Base-by-base conservation (phyloP, 2,888 invertebrate species). In the Ochropleura leucogaster region DNA sequence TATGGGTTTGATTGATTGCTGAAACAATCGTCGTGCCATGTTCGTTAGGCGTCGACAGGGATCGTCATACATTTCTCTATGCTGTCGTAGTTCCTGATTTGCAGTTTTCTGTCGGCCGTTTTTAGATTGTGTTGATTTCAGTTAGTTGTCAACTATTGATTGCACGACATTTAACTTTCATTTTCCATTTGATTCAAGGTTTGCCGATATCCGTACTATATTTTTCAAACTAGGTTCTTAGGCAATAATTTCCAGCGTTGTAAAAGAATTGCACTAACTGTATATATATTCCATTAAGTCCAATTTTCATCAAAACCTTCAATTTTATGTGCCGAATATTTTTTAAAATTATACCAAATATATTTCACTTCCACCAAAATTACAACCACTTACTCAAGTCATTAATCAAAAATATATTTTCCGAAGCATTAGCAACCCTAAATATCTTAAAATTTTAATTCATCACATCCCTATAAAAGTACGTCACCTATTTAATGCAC, bases 401-500 rank as follows among this genome's bases (percentile, higher is more conserved):
- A 82, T 85, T 79, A 86, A 81, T 80, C 80, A 76, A 59, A 75
- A 60, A 42, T n/a, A 77, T n/a, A 78, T 77, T 81, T 79, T 73
- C 79, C 68, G 12, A 77, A 74, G 62, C 79, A 86, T 86, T 81
- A 80, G 70, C 80, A 74, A 68, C 87, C 76, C 74, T 73, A 63
- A 76, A 74, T 71, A 68, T 80, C 67, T 81, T 77, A 79, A 84
- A 84, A 83, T 85, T 88, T 85, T 85, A 88, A 89, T 89, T 80
- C 82, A 84, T 87, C 84, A 85, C 84, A 84, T 86, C 79, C 83
- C 80, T 82, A 82, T 79, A 83, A 85, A 87, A 86, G 80, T 82
- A 87, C 88, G 85, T 87, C 90, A 90, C 90, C 89, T 91, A 90
- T 90, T 90, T 91, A 93, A 92, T 94, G 94, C 94, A 93, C 91